phyloP scores from a whole-genome alignment of 2,113 vertebrate genomes.

The Salvelinus namaycush region DNA sequence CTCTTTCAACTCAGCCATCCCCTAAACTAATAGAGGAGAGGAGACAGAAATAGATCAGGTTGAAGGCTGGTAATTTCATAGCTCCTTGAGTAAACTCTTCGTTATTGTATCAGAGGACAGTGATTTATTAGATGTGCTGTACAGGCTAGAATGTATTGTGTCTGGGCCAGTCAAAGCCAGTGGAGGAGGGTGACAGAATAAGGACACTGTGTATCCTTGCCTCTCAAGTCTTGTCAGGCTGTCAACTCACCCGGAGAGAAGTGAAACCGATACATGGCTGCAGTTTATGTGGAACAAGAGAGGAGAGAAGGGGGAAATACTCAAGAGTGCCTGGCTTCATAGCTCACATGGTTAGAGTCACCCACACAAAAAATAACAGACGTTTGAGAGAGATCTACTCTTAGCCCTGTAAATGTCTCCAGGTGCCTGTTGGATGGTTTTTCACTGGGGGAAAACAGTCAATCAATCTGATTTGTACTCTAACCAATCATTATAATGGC shows the following conservation, averaged over 20 bases:
- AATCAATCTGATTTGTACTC: not conserved
- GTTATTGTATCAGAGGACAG: slow-evolving; percentile 64
- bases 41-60: slow-evolving; percentile 48
- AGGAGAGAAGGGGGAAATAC: slow-evolving; percentile 25
- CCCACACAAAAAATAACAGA: slow-evolving; percentile 22
- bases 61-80: slow-evolving; percentile 46
- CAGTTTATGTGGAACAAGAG: slow-evolving; percentile 28
- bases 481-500: not conserved
- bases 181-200: slow-evolving; percentile 74
- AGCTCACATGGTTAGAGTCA: slow-evolving; percentile 19
- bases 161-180: slow-evolving; percentile 65
- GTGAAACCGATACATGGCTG: slow-evolving; percentile 34
- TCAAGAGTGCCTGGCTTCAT: not conserved
- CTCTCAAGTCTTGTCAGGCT: slow-evolving; percentile 65
- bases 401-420: slow-evolving; percentile 24
- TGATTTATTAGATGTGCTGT: slow-evolving; percentile 74
- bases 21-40: slow-evolving; percentile 10
- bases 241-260: slow-evolving; percentile 49
- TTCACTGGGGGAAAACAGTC: not conserved
- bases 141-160: slow-evolving; percentile 59
- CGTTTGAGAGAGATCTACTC: not conserved
- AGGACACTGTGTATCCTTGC: slow-evolving; percentile 66
- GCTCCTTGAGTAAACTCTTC: slow-evolving; percentile 55
- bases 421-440: slow-evolving; percentile 11
- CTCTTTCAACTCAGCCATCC: slow-evolving; percentile 42